Base-by-base conservation (phyloP, 2,113 vertebrate species). In the Glareola pratincola region DNA sequence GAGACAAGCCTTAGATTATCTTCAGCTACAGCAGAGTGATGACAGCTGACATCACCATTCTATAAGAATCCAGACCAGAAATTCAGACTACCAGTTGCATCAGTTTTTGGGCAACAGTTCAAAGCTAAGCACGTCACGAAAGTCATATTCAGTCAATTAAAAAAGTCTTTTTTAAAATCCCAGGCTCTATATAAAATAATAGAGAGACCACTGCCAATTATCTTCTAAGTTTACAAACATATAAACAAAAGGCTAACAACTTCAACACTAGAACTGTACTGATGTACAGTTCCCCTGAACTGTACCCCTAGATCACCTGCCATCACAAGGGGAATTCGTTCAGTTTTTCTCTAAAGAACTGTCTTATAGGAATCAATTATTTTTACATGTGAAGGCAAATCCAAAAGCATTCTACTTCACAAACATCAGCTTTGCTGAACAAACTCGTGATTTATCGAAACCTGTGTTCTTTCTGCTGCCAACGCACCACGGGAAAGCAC, bases 11-110 rank as follows among this genome's bases (percentile, higher is more conserved):
- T 88, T 69, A 78, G 76, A 88, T 94, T 92, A 95, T 60, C 36
- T 91, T 92, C 94, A 86, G 90, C 88, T 90, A 71, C 71, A 91
- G 54, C 48, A 68, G 39, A 89, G 94, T 37, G 96, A 81, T 90
- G 94, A 98, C 96, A 98, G 92, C 92, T 96, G 96, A 97, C 96
- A 96, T 94, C 92, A 96, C 37, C 67, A 53, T 60, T 63, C 89
- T 47, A 15, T 21, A 88, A 90, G 83, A 93, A 86, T 83, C 71
- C 66, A 88, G 90, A 27, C 71, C 91, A 97, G 94, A 96, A 96
- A 97, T 76, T 85, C 90, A 95, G 53, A 85, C 94, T 88, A 91
- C 80, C 90, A 94, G 64, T 94, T 97, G 88, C 95, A 96, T 94
- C 94, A 97, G 85, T 34, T 91, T 89, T 90, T 94, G 92, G 96